phyloP scores from a whole-genome alignment of 2,888 invertebrate genomes.

The Tiphia femorata region DNA sequence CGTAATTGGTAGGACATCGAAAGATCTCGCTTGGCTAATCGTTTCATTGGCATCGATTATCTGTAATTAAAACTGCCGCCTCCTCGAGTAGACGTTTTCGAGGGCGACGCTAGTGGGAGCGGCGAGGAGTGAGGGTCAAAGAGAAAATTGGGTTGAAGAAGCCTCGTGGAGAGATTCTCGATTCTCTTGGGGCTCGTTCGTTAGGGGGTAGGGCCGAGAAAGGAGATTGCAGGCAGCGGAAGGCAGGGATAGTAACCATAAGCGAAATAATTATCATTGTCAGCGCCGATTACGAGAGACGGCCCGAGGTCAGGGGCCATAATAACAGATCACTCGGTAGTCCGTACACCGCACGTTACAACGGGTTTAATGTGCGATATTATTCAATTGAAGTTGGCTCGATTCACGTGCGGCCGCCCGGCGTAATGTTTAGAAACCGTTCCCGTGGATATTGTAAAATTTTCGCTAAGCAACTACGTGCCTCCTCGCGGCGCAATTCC shows the following conservation, averaged over 20 bases:
- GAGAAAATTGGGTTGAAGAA: too few relatives aligned
- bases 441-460: too few relatives aligned
- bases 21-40: not conserved
- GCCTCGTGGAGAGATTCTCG: too few relatives aligned
- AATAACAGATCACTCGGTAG: slow-evolving; percentile 46
- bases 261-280: slow-evolving; percentile 33
- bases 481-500: too few relatives aligned
- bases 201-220: too few relatives aligned
- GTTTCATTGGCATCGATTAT: too few relatives aligned
- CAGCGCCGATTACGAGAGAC: slow-evolving; percentile 19
- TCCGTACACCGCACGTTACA: slow-evolving; percentile 39
- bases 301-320: slow-evolving; percentile 40
- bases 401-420: slow-evolving; percentile 17
- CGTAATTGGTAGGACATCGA: too few relatives aligned
- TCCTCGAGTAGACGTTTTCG: not conserved
- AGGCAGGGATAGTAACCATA: slow-evolving; percentile 4
- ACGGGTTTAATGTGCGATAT: slow-evolving; percentile 41
- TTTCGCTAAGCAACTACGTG: too few relatives aligned
- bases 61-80: too few relatives aligned
- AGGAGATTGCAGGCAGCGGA: too few relatives aligned
- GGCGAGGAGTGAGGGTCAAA: slow-evolving; percentile 13
- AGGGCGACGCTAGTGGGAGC: not conserved
- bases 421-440: slow-evolving; percentile 30
- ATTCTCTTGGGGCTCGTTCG: too few relatives aligned
- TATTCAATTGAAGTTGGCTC: slow-evolving; percentile 54